Conservation (phyloP, 2,888 invertebrate genomes). For the Cryptophagus acutangulus region DNA sequence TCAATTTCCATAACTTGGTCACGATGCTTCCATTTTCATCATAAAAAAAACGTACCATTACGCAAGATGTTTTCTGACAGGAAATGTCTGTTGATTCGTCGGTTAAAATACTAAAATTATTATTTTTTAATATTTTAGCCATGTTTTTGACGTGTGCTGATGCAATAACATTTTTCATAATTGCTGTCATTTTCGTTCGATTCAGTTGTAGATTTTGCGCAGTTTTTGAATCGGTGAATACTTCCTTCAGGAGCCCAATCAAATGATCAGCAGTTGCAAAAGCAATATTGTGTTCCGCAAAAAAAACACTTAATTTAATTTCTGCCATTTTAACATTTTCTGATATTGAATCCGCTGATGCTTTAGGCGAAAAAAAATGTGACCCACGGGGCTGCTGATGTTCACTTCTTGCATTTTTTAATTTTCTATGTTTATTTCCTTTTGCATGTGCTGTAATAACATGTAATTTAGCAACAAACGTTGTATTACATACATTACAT, state of each 20-base stretch:
- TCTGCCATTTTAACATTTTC: conserved; percentile 23
- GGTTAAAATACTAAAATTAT: conserved; percentile 26
- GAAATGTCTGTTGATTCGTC: conserved; percentile 34
- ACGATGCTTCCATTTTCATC: conserved; percentile 9
- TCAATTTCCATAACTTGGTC: conserved; percentile 11
- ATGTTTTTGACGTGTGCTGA: conserved; percentile 6
- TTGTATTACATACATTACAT: background rate
- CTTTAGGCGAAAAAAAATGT: too few relatives aligned
- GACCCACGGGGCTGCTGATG: background rate
- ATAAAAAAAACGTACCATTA: conserved; percentile 29
- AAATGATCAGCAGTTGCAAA: conserved; percentile 22
- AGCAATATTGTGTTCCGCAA: conserved; percentile 24
- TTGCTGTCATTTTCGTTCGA: conserved; percentile 18
- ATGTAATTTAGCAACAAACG: background rate
- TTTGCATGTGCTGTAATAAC: background rate
- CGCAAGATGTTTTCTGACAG: conserved; percentile 28
- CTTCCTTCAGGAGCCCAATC: conserved; percentile 13
- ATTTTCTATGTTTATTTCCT: background rate
- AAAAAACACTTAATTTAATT: conserved; percentile 25
- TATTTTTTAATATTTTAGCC: too few relatives aligned
- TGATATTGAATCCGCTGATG: too few relatives aligned
- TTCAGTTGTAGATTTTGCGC: conserved; percentile 14
- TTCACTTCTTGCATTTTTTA: background rate
- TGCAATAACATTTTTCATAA: conserved; percentile 19
- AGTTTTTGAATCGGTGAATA: conserved; percentile 20